phyloP scores from a whole-genome alignment of 2,113 vertebrate genomes.

The Serilophus lunatus region DNA sequence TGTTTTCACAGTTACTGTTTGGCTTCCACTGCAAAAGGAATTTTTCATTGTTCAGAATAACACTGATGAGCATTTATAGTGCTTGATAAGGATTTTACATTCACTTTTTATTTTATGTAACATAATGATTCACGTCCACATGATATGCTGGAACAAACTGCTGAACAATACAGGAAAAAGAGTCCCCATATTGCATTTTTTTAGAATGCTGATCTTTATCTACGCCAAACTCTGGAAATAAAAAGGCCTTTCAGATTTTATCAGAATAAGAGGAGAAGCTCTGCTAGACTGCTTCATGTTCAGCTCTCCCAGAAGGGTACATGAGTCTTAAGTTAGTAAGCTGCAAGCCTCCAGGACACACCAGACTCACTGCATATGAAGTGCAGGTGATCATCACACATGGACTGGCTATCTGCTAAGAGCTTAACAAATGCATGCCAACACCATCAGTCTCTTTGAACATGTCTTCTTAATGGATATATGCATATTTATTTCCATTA shows the following conservation, averaged over 20 bases:
- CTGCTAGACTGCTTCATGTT: neutral
- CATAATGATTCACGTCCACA: neutral
- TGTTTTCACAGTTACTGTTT: neutral
- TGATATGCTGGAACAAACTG: neutral
- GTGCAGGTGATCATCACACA: neutral
- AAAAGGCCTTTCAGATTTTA: neutral
- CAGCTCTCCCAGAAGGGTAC: neutral
- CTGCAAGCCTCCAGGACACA: neutral
- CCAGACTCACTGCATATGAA: neutral
- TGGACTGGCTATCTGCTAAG: neutral
- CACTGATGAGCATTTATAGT: neutral
- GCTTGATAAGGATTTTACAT: neutral
- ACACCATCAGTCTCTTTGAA: neutral
- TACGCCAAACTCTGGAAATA: neutral
- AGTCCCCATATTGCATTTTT: neutral
- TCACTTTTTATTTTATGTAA: neutral
- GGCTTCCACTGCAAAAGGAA: neutral
- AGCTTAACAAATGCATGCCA: neutral
- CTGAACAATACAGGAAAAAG: neutral
- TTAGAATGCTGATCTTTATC: neutral
- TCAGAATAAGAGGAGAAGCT: neutral
- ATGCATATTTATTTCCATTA: neutral
- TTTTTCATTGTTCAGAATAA: neutral
- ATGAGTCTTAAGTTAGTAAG: neutral
- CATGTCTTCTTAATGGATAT: neutral